These are phyloP conservation scores for Dolichomitus sp. DNA, from an alignment of 2,888 invertebrate genomes.

Conservation along the genomic window DNA sequence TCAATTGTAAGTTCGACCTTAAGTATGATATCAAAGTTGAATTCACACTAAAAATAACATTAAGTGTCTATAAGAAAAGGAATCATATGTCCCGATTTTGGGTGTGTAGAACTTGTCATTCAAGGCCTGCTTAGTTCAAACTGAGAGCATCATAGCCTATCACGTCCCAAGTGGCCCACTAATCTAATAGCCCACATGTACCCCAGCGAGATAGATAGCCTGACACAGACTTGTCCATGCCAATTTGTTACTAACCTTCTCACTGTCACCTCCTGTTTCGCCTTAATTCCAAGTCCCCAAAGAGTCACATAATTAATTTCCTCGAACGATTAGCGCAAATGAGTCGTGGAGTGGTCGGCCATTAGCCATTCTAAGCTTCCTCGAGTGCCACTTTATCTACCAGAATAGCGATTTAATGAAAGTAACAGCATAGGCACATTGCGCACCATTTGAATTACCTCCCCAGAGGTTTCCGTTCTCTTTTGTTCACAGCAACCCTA, in stretches of 20 bases:
- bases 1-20: too few relatives aligned
- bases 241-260: neutral
- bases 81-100: neutral
- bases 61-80: neutral
- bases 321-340: neutral
- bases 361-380: neutral
- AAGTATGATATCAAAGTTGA: neutral
- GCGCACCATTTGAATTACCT: neutral
- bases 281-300: neutral
- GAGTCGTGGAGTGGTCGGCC: constrained; percentile 1
- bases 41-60: too few relatives aligned
- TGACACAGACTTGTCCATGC: neutral
- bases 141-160: neutral
- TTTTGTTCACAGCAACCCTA: neutral
- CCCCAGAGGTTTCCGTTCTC: neutral
- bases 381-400: neutral
- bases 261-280: neutral
- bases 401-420: constrained; percentile 9
- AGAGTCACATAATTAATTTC: constrained; percentile 2
- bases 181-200: neutral
- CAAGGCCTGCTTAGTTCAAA: neutral
- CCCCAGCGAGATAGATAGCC: neutral
- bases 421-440: constrained; percentile 4
- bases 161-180: neutral
- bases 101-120: neutral